Base-by-base conservation (phyloP, 2,797 vertebrate species). In the Xyrichtys novacula region DNA sequence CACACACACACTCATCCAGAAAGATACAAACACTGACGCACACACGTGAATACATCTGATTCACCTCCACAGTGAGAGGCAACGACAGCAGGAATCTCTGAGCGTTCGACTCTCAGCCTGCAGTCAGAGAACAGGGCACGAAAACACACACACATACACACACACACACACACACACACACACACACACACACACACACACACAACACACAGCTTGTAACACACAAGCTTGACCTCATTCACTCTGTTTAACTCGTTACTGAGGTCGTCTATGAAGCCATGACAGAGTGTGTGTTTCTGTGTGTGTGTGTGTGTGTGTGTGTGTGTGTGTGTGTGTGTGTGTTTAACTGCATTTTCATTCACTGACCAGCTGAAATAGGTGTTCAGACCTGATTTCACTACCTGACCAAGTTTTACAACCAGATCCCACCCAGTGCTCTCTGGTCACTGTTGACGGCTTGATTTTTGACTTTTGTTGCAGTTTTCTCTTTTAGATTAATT, bases 81-180 rank as follows among this genome's bases (percentile, higher is more conserved):
- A 81, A 56, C 17, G 61, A 83, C 84, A 83, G 76, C 88, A 85
- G 80, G 71, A 78, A 71, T 83, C 76, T 84, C 70, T 57, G 40
- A 78, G 64, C 57, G 65, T 86, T 74, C 74, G 59, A 85, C 76
- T 85, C 83, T 83, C 34, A 50, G 62, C 71, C 74, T 56, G 80
- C 70, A 83, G 82, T 74, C 42, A 67, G 44, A 70, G 49, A 16
- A 1, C 49, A 73, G 71, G 76, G 53, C 67, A 66, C 68, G 65
- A 28, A 32, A 19, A 73, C 40, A 64, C 54, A 50, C 47, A 48
- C 31, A 28, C 6, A 6, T 2, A 1, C 16, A 47, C 19, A 15
- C 2, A 47, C 12, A 25, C 4, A 47, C 20, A 25, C 10, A 26
- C 26, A 44, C 47, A 43, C 62, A 42, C 60, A 55, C 36, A 62